Conservation (phyloP, 2,888 invertebrate genomes). For the Physocephala rufipes region DNA sequence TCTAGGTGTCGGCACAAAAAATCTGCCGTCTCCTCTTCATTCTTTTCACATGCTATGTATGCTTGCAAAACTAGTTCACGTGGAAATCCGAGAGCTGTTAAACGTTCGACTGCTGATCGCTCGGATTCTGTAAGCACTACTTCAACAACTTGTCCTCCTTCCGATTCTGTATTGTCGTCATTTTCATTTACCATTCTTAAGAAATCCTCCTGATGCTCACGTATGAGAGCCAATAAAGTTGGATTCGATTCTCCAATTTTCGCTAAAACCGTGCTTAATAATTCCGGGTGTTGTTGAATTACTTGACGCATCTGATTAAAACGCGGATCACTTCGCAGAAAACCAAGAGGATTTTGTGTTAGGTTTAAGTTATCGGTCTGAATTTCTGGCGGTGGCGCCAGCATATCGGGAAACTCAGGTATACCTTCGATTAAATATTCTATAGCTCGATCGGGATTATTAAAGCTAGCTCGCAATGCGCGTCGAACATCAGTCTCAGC, state of each 20-base stretch:
- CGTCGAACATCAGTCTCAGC: constrained; percentile 80
- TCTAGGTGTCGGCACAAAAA: constrained; percentile 54
- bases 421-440: constrained; percentile 92
- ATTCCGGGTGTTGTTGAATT: constrained; percentile 90
- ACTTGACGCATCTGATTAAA: constrained; percentile 93
- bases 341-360: constrained; percentile 58
- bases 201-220: constrained; percentile 91
- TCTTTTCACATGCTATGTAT: constrained; percentile 56
- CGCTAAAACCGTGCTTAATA: constrained; percentile 88
- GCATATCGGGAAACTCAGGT: constrained; percentile 40
- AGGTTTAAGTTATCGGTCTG: not conserved
- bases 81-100: constrained; percentile 54
- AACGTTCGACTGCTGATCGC: constrained; percentile 51
- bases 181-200: constrained; percentile 66
- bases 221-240: constrained; percentile 85
- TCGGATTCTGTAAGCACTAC: constrained; percentile 48
- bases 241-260: constrained; percentile 94
- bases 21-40: constrained; percentile 56
- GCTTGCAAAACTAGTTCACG: constrained; percentile 52
- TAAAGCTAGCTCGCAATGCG: constrained; percentile 93
- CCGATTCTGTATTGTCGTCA: constrained; percentile 37
- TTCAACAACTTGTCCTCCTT: constrained; percentile 38
- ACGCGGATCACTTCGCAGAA: constrained; percentile 88
- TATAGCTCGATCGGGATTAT: constrained; percentile 96
- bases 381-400: not conserved